Evolutionary conservation across 2,797 vertebrate genomes (phyloP).

Genomic region (Chiroxiphia lanceolata): DNA sequence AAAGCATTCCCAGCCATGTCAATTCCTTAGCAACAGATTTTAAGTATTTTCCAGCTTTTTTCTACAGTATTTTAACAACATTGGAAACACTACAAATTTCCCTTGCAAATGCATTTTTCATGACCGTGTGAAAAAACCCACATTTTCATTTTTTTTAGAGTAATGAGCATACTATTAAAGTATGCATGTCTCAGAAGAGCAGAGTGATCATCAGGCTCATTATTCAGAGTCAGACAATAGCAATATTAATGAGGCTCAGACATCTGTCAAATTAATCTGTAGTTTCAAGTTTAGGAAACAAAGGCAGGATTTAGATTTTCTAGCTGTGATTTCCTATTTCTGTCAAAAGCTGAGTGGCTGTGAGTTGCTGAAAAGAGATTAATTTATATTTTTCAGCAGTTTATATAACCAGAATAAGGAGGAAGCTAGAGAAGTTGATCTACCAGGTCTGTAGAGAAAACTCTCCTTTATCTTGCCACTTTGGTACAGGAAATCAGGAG

Average conservation of each 20-base stretch:
- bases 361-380: background rate
- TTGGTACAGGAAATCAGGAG: background rate
- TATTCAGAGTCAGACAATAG: constrained; percentile 26
- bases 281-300: background rate
- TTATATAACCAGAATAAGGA: background rate
- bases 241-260: constrained; percentile 47
- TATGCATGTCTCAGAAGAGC: background rate
- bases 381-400: background rate
- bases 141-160: background rate
- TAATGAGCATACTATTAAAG: background rate
- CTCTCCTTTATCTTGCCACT: background rate
- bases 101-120: background rate
- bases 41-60: background rate
- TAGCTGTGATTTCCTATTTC: constrained; percentile 42
- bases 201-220: background rate
- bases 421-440: background rate
- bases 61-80: background rate
- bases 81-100: background rate
- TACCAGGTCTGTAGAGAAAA: background rate
- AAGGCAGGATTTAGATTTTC: constrained; percentile 28
- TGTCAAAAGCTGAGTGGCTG: background rate
- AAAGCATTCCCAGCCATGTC: background rate
- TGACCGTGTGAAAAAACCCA: background rate
- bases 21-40: background rate
- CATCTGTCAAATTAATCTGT: constrained; percentile 41